A percentile compares a stretch with the other conserved stretches of the same genome.
These are phyloP conservation scores for Ctenoplectra terminalis DNA, from an alignment of 1,140 invertebrate species.

Conservation along the genomic window DNA sequence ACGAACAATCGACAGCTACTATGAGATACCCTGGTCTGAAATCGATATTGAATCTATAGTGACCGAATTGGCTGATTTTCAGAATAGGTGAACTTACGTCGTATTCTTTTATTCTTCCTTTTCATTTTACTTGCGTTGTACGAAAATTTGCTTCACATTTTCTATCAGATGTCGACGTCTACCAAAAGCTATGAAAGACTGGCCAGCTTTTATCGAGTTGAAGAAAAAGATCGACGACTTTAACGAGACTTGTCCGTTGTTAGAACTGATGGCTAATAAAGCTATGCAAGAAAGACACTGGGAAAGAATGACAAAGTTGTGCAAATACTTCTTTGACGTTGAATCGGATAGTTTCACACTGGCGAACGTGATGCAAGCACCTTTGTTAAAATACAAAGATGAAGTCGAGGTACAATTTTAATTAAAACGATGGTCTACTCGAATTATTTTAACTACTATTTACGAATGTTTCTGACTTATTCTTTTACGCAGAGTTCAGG, in stretches of 20 bases:
- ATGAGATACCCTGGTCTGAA: slow-evolving; percentile 91
- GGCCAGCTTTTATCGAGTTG: slow-evolving; percentile 93
- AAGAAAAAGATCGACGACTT: slow-evolving; percentile 96
- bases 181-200: slow-evolving; percentile 92
- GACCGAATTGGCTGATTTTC: slow-evolving; percentile 91
- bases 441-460: neutral
- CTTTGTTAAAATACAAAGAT: slow-evolving; percentile 91
- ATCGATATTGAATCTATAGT: slow-evolving; percentile 93
- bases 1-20: slow-evolving; percentile 92
- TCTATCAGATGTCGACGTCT: slow-evolving; percentile 88
- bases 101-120: too few relatives aligned
- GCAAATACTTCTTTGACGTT: slow-evolving; percentile 89
- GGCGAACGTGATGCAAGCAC: slow-evolving; percentile 92
- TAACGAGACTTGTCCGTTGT: slow-evolving; percentile 92
- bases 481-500: too few relatives aligned
- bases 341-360: slow-evolving; percentile 91
- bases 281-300: slow-evolving; percentile 95
- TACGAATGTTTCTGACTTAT: too few relatives aligned
- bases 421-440: neutral
- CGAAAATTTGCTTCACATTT: neutral
- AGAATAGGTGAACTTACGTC: slow-evolving; percentile 85
- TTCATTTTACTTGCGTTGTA: neutral
- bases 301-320: slow-evolving; percentile 89
- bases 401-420: slow-evolving; percentile 89
- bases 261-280: slow-evolving; percentile 95